phyloP scores from a whole-genome alignment of 2,888 invertebrate genomes.

The Ophion obscuratus region DNA sequence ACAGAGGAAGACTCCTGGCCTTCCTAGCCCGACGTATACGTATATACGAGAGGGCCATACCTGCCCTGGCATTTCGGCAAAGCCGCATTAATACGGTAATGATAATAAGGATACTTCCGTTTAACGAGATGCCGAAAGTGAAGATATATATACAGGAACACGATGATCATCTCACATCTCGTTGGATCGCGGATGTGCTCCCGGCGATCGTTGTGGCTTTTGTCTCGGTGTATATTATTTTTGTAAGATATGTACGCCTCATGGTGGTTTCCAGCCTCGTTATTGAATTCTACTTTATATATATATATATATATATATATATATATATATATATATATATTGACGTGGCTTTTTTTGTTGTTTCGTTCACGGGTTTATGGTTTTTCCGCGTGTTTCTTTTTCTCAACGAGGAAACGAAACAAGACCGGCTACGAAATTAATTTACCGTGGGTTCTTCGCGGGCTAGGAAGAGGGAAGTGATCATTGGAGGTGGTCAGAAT shows the following conservation, averaged over 20 bases:
- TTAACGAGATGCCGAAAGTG: constrained; percentile 61
- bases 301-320: constrained; percentile 5
- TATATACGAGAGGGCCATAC: constrained; percentile 12
- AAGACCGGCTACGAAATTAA: background rate
- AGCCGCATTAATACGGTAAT: constrained; percentile 59
- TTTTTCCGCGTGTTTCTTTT: too few species aligned
- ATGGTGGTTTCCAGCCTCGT: constrained; percentile 42
- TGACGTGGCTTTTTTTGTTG: background rate
- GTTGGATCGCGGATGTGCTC: constrained; percentile 56
- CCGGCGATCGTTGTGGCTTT: constrained; percentile 64
- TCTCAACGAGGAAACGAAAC: background rate
- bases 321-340: too few species aligned
- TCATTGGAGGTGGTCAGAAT: background rate
- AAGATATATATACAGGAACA: constrained; percentile 41
- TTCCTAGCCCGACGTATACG: constrained; percentile 10
- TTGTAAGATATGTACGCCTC: constrained; percentile 38
- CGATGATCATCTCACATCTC: constrained; percentile 63
- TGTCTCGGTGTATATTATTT: constrained; percentile 36
- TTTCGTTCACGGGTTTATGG: background rate
- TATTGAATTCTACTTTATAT: constrained; percentile 53
- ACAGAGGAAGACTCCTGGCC: constrained; percentile 51
- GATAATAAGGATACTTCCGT: constrained; percentile 66
- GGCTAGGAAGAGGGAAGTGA: too few species aligned
- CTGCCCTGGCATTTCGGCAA: constrained; percentile 40
- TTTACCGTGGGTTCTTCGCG: background rate